A percentile compares a stretch with the other conserved stretches of the same genome.
Evolutionary conservation across 2,888 invertebrate species (phyloP).

Genomic region (Trissonchulus latispiculum): DNA sequence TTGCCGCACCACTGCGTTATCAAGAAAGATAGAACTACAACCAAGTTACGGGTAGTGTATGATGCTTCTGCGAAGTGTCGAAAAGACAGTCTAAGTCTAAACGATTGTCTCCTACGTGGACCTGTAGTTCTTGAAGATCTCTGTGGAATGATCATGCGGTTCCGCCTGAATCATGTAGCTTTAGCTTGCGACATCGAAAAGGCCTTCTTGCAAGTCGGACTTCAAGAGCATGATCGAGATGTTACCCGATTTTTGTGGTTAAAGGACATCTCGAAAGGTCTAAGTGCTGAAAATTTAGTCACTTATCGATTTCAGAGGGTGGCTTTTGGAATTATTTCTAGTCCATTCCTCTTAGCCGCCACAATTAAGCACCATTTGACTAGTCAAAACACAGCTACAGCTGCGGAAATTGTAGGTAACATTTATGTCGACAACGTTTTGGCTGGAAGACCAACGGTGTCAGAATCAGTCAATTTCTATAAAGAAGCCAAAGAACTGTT

Average conservation of each 20-base stretch:
- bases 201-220: no score
- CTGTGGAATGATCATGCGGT: background rate
- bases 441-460: background rate
- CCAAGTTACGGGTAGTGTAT: constrained; percentile 16
- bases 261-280: background rate
- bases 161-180: constrained; percentile 10
- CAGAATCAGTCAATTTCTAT: background rate
- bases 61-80: background rate
- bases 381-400: background rate
- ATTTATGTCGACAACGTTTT: constrained; percentile 14
- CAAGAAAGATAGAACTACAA: background rate
- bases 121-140: constrained; percentile 9
- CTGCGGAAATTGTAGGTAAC: constrained; percentile 10
- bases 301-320: constrained; percentile 15
- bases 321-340: constrained; percentile 2
- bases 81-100: constrained; percentile 12
- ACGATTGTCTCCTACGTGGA: constrained; percentile 8
- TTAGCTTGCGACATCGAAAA: no score
- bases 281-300: background rate
- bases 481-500: constrained; percentile 9
- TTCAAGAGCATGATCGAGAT: no score
- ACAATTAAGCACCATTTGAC: background rate
- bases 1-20: constrained; percentile 13
- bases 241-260: no score
- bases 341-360: constrained; percentile 14